Evolutionary conservation across 2,797 vertebrate genomes (phyloP).

Genomic region (Phylloscopus collybita): DNA sequence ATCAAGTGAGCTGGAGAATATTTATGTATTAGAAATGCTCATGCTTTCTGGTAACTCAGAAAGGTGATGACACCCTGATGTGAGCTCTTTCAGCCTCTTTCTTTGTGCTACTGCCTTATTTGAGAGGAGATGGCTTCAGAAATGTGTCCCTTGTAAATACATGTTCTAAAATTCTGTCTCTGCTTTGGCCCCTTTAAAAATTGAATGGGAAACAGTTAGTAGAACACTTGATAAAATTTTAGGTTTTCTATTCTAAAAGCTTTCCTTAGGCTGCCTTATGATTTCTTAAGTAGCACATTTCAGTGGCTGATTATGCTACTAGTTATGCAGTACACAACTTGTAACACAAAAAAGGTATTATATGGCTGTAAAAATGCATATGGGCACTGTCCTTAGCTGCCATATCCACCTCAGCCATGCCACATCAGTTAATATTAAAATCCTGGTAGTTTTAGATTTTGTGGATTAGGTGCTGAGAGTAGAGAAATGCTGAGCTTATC

Average conservation of each 20-base stretch:
- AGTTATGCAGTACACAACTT: slow-evolving; percentile 10
- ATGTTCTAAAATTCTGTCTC: background rate
- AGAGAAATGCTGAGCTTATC: background rate
- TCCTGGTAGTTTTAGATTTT: background rate
- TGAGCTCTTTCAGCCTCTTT: background rate
- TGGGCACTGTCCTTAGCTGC: background rate
- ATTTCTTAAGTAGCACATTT: background rate
- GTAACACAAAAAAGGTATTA: background rate
- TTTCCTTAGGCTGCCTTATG: background rate
- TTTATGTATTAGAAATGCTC: background rate
- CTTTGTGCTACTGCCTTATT: background rate
- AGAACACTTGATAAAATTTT: background rate
- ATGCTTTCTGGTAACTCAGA: background rate
- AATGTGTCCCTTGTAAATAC: background rate
- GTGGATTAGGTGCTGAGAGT: background rate
- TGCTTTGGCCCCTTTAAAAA: background rate
- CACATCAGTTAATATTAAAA: slow-evolving; percentile 11
- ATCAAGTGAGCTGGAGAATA: background rate
- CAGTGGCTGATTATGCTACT: background rate
- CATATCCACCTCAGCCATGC: background rate
- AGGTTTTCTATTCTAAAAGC: background rate
- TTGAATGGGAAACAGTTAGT: background rate
- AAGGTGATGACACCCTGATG: background rate
- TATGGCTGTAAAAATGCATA: slow-evolving; percentile 21
- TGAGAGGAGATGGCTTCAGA: background rate